phyloP scores from a whole-genome alignment of 1,140 invertebrate species.

The Brachionus koreanus region DNA sequence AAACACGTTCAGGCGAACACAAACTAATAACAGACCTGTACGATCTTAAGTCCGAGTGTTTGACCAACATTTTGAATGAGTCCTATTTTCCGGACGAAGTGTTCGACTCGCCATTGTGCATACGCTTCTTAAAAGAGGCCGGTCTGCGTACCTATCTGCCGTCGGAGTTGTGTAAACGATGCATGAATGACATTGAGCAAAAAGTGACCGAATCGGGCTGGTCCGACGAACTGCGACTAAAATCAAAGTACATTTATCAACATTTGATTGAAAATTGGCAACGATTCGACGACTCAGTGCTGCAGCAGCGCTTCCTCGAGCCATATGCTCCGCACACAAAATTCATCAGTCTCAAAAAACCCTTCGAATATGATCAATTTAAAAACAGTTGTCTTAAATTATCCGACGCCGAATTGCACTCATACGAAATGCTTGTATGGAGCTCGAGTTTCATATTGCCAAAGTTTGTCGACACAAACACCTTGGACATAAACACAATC shows the following conservation, averaged over 20 bases:
- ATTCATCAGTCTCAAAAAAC: neutral
- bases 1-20: neutral
- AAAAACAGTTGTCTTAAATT: neutral
- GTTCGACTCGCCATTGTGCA: slow-evolving; percentile 18
- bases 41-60: neutral
- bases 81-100: slow-evolving; percentile 27
- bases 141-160: slow-evolving; percentile 26
- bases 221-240: neutral
- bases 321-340: neutral
- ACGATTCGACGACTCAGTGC: slow-evolving; percentile 8
- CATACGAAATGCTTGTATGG: slow-evolving; percentile 17
- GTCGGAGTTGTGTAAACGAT: slow-evolving; percentile 27
- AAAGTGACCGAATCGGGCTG: slow-evolving; percentile 14
- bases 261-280: slow-evolving; percentile 36
- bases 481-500: neutral
- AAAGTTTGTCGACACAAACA: neutral
- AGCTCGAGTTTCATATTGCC: slow-evolving; percentile 16
- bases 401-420: slow-evolving; percentile 6
- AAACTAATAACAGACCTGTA: slow-evolving; percentile 29
- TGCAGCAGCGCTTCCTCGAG: slow-evolving; percentile 18
- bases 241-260: slow-evolving; percentile 31
- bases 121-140: slow-evolving; percentile 29
- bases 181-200: slow-evolving; percentile 21
- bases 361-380: slow-evolving; percentile 16
- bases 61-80: neutral